Percentiles rank a stretch among this genome's conserved stretches.
These are phyloP conservation scores for Epinotia bilunana DNA, from an alignment of 2,888 invertebrate species.

Conservation along the genomic window DNA sequence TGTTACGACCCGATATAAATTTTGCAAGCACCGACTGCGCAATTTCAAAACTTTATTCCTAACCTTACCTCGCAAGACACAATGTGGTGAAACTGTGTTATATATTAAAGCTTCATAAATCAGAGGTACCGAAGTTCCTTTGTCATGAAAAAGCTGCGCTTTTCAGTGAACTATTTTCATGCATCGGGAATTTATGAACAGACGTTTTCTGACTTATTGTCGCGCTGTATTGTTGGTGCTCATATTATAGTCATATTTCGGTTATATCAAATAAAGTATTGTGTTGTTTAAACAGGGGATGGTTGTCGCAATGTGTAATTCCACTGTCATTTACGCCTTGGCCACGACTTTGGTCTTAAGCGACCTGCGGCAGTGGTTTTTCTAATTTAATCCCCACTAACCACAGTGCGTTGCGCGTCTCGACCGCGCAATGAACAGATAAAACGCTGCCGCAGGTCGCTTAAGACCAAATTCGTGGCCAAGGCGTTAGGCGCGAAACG, in stretches of 20 bases:
- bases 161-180: conserved; percentile 20
- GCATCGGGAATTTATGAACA: conserved; percentile 26
- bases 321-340: no score
- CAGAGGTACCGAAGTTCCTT: conserved; percentile 12
- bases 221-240: conserved; percentile 1
- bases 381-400: no score
- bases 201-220: conserved; percentile 20
- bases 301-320: no score
- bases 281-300: neutral
- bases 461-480: no score
- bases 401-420: no score
- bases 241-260: conserved; percentile 5
- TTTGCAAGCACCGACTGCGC: neutral
- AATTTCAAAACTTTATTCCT: neutral
- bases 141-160: conserved; percentile 23
- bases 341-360: no score
- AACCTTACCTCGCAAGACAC: conserved; percentile 1
- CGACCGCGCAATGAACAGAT: no score
- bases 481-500: no score
- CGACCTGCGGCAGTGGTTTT: no score
- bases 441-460: no score
- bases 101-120: conserved; percentile 16
- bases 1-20: neutral
- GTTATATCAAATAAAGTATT: neutral
- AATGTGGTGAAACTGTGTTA: neutral